Evolutionary conservation across 2,888 invertebrate genomes (phyloP).

Genomic region (Hyposoter dolosus): DNA sequence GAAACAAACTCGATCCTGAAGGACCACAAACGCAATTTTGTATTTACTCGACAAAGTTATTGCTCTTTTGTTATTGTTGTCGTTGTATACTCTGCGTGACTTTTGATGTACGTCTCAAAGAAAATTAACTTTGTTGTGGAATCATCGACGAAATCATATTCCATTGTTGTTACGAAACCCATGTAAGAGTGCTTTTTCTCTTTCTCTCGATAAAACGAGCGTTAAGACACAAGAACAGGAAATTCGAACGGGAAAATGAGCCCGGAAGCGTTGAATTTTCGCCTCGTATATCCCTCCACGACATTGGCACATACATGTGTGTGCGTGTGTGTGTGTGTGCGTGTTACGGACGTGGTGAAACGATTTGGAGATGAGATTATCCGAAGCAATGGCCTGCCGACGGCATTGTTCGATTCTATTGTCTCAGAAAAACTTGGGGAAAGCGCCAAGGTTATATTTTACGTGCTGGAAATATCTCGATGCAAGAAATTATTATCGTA

Average conservation of each 20-base stretch:
- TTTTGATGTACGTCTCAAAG: background rate
- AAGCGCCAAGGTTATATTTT: conserved; percentile 69
- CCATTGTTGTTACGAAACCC: background rate
- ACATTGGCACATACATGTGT: conserved; percentile 37
- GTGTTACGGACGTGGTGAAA: conserved; percentile 40
- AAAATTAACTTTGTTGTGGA: background rate
- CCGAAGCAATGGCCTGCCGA: conserved; percentile 67
- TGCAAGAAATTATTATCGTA: conserved; percentile 70
- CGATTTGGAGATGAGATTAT: conserved; percentile 70
- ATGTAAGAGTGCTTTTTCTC: conserved; percentile 5
- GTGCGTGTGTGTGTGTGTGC: conserved; percentile 50
- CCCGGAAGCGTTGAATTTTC: conserved; percentile 50
- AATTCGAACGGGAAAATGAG: conserved; percentile 4
- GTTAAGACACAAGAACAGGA: background rate
- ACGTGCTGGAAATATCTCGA: conserved; percentile 74
- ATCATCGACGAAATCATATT: background rate
- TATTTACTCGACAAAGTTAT: too few species aligned
- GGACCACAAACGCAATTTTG: too few species aligned
- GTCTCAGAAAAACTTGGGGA: conserved; percentile 66
- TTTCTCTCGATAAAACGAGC: conserved; percentile 1
- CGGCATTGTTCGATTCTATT: conserved; percentile 71
- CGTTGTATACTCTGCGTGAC: background rate
- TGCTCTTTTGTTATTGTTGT: background rate
- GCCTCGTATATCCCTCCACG: conserved; percentile 8
- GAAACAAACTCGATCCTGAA: too few species aligned